A percentile compares a stretch with the other conserved stretches of the same genome.
phyloP scores from a whole-genome alignment of 2,888 invertebrate genomes.

The Scelioninae gen. 2 region DNA sequence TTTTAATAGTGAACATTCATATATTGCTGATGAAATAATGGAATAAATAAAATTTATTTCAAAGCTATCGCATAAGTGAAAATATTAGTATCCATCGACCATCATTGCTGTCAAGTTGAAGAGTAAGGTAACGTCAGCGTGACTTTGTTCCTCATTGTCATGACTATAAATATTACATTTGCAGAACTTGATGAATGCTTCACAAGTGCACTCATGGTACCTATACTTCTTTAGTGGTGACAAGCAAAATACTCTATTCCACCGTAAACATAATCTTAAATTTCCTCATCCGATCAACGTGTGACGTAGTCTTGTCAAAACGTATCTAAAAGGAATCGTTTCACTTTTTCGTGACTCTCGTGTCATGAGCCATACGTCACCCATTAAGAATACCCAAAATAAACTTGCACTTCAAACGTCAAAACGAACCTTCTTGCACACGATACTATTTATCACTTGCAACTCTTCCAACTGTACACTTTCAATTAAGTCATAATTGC shows the following conservation, averaged over 20 bases:
- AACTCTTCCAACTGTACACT: slow-evolving; percentile 42
- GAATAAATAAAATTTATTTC: background rate
- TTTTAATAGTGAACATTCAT: too few species aligned
- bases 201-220: slow-evolving; percentile 48
- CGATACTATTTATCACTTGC: slow-evolving; percentile 50
- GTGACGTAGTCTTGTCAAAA: slow-evolving; percentile 31
- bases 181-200: slow-evolving; percentile 39
- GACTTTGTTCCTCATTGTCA: slow-evolving; percentile 58
- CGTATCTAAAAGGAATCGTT: slow-evolving; percentile 19
- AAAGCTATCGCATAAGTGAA: slow-evolving; percentile 3
- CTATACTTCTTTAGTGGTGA: slow-evolving; percentile 37
- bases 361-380: slow-evolving; percentile 51
- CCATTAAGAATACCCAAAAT: slow-evolving; percentile 58
- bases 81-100: slow-evolving; percentile 26
- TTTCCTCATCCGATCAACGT: slow-evolving; percentile 33
- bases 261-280: slow-evolving; percentile 57
- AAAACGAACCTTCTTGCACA: slow-evolving; percentile 40
- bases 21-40: background rate
- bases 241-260: slow-evolving; percentile 55
- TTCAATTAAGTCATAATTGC: slow-evolving; percentile 33
- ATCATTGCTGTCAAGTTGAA: slow-evolving; percentile 55
- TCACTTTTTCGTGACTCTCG: slow-evolving; percentile 40
- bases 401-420: slow-evolving; percentile 59
- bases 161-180: slow-evolving; percentile 58
- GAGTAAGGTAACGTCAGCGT: slow-evolving; percentile 53